Evolutionary conservation across 2,113 vertebrate species (phyloP).

Genomic region (Podarcis cretensis): DNA sequence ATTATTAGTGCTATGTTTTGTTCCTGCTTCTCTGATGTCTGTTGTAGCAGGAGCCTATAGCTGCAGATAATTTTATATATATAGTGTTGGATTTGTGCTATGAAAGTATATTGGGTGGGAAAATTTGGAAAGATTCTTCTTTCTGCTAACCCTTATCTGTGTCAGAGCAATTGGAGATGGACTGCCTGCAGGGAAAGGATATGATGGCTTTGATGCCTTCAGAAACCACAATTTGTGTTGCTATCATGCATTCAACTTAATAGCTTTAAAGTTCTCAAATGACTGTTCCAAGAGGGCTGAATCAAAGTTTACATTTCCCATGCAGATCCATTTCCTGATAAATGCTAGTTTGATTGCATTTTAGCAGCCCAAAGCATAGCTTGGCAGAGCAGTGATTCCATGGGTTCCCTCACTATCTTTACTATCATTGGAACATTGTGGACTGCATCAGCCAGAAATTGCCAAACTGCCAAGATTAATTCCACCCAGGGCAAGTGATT

Average conservation of each 20-base stretch:
- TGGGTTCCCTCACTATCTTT: not conserved
- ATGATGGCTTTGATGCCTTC: not conserved
- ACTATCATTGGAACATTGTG: not conserved
- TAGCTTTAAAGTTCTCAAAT: slow-evolving; percentile 5
- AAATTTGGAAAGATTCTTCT: slow-evolving; percentile 2
- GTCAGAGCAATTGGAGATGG: slow-evolving; percentile 34
- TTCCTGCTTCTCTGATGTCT: too few species aligned
- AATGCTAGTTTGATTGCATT: not conserved
- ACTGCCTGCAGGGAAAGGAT: slow-evolving; percentile 23
- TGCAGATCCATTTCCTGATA: not conserved
- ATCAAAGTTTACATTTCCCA: not conserved
- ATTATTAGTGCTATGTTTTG: too few species aligned
- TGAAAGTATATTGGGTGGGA: slow-evolving; percentile 11
- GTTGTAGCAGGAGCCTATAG: not conserved
- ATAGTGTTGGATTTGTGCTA: not conserved
- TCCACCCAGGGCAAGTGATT: not conserved
- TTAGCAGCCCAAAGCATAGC: not conserved
- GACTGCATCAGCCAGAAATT: not conserved
- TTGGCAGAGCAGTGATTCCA: not conserved
- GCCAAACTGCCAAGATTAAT: not conserved
- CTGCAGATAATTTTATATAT: too few species aligned
- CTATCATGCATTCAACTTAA: slow-evolving; percentile 20
- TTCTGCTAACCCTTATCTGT: slow-evolving; percentile 46
- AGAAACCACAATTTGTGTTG: slow-evolving; percentile 18
- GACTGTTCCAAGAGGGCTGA: not conserved